A percentile compares a stretch with the other conserved stretches of the same genome.
Evolutionary conservation across 2,113 vertebrate species (phyloP).

Genomic region (Siniperca chuatsi): DNA sequence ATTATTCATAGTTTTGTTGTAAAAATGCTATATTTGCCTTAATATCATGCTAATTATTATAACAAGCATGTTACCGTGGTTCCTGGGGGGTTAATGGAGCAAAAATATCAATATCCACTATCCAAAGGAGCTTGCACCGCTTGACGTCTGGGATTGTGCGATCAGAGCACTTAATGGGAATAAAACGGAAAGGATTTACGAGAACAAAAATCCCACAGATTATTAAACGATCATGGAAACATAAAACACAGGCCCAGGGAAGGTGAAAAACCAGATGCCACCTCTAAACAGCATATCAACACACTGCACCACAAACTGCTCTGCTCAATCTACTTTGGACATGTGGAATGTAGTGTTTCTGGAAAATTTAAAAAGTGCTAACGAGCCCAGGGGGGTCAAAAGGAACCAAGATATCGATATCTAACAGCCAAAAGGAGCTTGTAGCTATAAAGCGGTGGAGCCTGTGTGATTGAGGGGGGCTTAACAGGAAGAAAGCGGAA

Average conservation of each 20-base stretch:
- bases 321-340: conserved; percentile 26
- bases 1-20: not conserved
- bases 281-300: conserved; percentile 46
- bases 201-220: conserved; percentile 55
- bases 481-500: conserved; percentile 68
- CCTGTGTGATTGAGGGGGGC: conserved; percentile 48
- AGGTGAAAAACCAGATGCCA: conserved; percentile 59
- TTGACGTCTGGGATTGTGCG: conserved; percentile 50
- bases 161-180: conserved; percentile 48
- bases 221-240: conserved; percentile 54
- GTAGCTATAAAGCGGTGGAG: conserved; percentile 57
- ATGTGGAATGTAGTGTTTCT: conserved; percentile 43
- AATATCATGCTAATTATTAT: not conserved
- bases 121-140: conserved; percentile 46
- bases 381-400: conserved; percentile 32
- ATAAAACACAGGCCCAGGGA: conserved; percentile 38
- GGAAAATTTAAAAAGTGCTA: conserved; percentile 52
- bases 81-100: conserved; percentile 19
- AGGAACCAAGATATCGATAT: conserved; percentile 58
- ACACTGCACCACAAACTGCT: conserved; percentile 16
- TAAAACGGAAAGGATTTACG: conserved; percentile 66
- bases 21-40: not conserved
- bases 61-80: not conserved
- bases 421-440: conserved; percentile 50
- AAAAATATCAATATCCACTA: conserved; percentile 55